Conservation (phyloP, 2,888 invertebrate species). For the Ophion ellenae region DNA sequence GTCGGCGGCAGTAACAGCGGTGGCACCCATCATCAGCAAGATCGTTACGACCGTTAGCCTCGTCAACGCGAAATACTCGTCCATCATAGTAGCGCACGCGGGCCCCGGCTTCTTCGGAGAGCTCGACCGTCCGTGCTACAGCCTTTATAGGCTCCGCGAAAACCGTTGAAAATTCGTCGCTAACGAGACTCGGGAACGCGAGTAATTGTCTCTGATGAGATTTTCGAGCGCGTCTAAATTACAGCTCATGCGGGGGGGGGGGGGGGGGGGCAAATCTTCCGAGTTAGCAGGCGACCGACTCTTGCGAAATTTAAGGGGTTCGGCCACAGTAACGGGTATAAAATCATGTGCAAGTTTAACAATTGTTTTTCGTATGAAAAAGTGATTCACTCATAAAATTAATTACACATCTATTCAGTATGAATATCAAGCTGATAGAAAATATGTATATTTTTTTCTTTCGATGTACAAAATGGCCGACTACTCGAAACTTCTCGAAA, state of each 20-base stretch:
- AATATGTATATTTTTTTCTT: no score
- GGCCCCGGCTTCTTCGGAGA: not conserved
- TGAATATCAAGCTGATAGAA: no score
- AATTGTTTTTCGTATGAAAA: no score
- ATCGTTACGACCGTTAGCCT: not conserved
- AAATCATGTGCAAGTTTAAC: no score
- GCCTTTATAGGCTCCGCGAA: not conserved
- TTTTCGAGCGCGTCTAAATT: not conserved
- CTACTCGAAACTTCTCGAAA: no score
- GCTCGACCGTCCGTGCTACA: not conserved
- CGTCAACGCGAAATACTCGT: not conserved
- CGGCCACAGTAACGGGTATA: no score
- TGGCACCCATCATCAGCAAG: not conserved
- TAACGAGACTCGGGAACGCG: not conserved
- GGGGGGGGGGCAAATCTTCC: no score
- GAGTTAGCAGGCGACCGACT: no score
- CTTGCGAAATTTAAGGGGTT: no score
- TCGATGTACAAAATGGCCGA: no score
- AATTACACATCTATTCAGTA: no score
- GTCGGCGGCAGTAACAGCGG: slow-evolving; percentile 24
- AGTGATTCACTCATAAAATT: no score
- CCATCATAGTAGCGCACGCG: not conserved
- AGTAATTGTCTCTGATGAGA: not conserved
- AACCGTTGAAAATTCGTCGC: not conserved
- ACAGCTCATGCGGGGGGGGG: not conserved